Evolutionary conservation across 2,113 vertebrate genomes (phyloP), one percentile per base, ranked within the genome.

Genomic region (Macquaria ambigua): DNA sequence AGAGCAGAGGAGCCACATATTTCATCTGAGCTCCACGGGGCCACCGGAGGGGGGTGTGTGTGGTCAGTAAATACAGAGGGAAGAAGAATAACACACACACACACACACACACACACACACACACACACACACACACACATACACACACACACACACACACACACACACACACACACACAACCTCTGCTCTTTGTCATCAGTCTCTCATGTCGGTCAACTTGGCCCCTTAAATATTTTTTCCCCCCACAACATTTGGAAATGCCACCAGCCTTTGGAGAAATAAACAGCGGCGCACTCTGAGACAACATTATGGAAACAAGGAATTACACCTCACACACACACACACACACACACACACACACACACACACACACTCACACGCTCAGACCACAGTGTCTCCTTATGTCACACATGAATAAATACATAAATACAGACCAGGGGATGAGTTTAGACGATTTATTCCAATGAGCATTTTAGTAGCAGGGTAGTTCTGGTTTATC

Each of bases 151-250:
- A 88, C 55, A 82, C 48, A 43, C 68, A 61, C 56, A 75, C 43
- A 88, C 55, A 82, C 48, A 43, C 68, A 61, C 56, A 75, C 43
- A 81, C 78, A 89, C 64, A 80, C 73, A 78, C 31, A 73, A 34
- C 15, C 76, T 74, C 80, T 86, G 77, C 64, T 89, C 63, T 79
- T 79, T 85, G 82, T 89, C 88, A 75, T 87, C n/a, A 79, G 80
- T 74, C 59, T 28, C 79, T 83, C 56, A 52, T 34, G 14, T 58
- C 43, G 58, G 78, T 86, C 75, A 77, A 52, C 83, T 70, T 55
- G 73, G 69, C 8, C 56, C 67, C 66, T 75, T 31, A 70, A 77
- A 87, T 50, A 5, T 69, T 73, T 72, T 56, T 50, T 21, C 39
- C 8, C 75, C 41, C 34, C 34, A 18, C 21, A 64, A 34, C 46